A percentile compares a stretch with the other conserved stretches of the same genome.
These are phyloP conservation scores for Antidorcas marsupialis DNA, from an alignment of 2,113 vertebrate genomes.

Conservation along the genomic window DNA sequence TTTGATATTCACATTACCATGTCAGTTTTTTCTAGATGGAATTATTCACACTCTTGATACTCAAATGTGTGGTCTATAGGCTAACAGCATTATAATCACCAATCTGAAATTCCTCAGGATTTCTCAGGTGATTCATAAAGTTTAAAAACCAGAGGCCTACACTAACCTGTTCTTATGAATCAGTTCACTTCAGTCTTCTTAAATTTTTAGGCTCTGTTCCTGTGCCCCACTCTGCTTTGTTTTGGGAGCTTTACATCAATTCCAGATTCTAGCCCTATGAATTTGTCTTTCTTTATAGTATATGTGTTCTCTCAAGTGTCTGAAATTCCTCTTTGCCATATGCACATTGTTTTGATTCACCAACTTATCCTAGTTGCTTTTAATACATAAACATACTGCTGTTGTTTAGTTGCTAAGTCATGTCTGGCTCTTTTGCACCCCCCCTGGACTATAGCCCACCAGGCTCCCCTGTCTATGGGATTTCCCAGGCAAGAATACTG, in stretches of 20 bases:
- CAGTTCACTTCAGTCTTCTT: background rate
- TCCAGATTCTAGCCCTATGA: background rate
- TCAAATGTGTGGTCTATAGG: background rate
- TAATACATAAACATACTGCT: background rate
- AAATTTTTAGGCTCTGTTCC: background rate
- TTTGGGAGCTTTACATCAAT: background rate
- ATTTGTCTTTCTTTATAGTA: background rate
- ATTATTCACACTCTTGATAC: background rate
- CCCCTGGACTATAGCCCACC: background rate
- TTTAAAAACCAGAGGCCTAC: background rate
- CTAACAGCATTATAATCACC: background rate
- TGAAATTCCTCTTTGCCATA: constrained; percentile 8
- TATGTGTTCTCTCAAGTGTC: background rate
- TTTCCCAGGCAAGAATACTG: background rate
- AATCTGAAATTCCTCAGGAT: constrained; percentile 18
- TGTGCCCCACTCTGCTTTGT: background rate
- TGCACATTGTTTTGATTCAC: background rate
- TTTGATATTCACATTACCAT: background rate
- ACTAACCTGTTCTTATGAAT: background rate
- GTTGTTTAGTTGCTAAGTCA: background rate
- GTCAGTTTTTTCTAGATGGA: background rate
- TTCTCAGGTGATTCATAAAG: background rate
- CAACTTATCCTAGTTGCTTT: background rate
- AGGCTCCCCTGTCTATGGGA: background rate
- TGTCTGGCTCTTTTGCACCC: background rate